Evolutionary conservation across 2,797 vertebrate genomes (phyloP), one percentile per base, ranked within the genome.

Genomic region (Sarcophilus harrisii): DNA sequence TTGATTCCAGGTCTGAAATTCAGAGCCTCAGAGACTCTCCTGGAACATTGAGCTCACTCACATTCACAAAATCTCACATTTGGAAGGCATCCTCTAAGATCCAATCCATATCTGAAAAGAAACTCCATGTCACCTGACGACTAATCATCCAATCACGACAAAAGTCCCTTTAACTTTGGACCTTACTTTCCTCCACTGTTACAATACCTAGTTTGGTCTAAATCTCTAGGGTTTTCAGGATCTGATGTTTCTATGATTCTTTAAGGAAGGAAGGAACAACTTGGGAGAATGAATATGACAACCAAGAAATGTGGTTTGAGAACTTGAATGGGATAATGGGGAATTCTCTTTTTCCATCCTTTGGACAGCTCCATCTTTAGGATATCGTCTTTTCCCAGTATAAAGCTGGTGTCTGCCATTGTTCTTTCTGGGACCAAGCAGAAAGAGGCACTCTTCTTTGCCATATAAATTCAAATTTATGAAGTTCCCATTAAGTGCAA

Each of bases 311-410:
- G 94, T 94, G 94, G 91, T 90, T 91, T 90, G 94, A 90, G 94
- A 92, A 97, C 95, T 97, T 97, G 97, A 73, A 97, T 52, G 52
- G 52, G 52, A 52, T 4, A 52, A 45, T 45, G 38, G 21, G 73
- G 38, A 27, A 81, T 45, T 81, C 21, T 45, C 73, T 81, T 21
- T 21, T 27, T 10, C 21, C 9, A 10, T 21, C 38, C 73, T 81
- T 73, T 73, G 18, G 66, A 38, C 16, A 38, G 16, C n/a, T 38
- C n/a, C 66, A 73, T 73, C 18, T 73, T 81, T 81, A 81, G 38
- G 73, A 81, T n/a, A 18, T 38, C 38, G 4, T 38, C 5, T 14
- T 6, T 73, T 73, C 38, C 66, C 21, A 73, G 16, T 38, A 21
- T 18, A 38, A 38, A 73, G 8, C n/a, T 73, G 66, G 30, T 45